phyloP scores from a whole-genome alignment of 2,888 invertebrate genomes.

The Maniola hyperantus region DNA sequence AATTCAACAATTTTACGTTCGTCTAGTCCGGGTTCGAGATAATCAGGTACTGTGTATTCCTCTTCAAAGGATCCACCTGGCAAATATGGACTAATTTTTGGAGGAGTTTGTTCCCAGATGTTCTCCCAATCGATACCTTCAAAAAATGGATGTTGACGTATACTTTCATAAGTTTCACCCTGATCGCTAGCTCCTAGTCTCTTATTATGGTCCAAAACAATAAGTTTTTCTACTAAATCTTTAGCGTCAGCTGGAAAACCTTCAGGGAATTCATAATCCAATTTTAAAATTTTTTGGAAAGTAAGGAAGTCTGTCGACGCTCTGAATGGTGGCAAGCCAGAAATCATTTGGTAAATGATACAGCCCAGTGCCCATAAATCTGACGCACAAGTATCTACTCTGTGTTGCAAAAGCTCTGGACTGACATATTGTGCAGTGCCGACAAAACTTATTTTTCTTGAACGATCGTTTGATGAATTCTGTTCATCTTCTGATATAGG shows the following conservation, averaged over 20 bases:
- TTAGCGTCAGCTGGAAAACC: constrained; percentile 93
- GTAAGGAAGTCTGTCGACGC: constrained; percentile 97
- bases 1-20: constrained; percentile 90
- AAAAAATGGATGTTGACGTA: constrained; percentile 95
- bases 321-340: constrained; percentile 95
- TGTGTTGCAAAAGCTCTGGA: constrained; percentile 95
- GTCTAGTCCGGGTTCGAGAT: constrained; percentile 94
- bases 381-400: constrained; percentile 88
- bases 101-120: constrained; percentile 89
- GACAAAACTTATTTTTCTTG: constrained; percentile 93
- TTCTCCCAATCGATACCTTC: constrained; percentile 91
- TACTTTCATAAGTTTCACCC: constrained; percentile 87
- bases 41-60: constrained; percentile 87
- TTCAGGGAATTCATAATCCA: constrained; percentile 96
- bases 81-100: constrained; percentile 90
- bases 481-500: constrained; percentile 52
- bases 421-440: constrained; percentile 99
- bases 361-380: constrained; percentile 99
- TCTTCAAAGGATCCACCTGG: constrained; percentile 88
- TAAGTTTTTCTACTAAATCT: constrained; percentile 92
- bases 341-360: constrained; percentile 98
- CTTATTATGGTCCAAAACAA: constrained; percentile 90
- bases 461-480: constrained; percentile 66
- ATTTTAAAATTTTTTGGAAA: constrained; percentile 96
- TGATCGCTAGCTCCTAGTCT: constrained; percentile 92